These are phyloP conservation scores for Batillaria attramentaria DNA, from an alignment of 1,140 invertebrate genomes.

Conservation along the genomic window DNA sequence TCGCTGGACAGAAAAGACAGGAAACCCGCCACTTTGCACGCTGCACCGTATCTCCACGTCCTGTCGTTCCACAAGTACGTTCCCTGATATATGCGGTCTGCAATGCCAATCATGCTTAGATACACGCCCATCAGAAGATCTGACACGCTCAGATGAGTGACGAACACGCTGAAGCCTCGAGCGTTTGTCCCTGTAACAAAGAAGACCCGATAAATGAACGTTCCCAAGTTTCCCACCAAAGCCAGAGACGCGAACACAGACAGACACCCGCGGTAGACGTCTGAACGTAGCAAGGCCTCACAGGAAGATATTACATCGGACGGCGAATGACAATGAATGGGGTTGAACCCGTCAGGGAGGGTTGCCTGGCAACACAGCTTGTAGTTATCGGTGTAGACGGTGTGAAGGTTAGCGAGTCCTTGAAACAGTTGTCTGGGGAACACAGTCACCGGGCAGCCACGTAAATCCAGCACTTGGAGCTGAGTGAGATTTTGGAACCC, in stretches of 20 bases:
- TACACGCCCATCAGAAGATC: constrained; percentile 64
- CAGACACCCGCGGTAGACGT: constrained; percentile 38
- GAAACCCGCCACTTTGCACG: background rate
- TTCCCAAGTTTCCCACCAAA: constrained; percentile 47
- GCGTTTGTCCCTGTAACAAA: constrained; percentile 18
- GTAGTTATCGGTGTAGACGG: constrained; percentile 40
- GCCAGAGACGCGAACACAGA: constrained; percentile 47
- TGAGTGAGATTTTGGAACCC: constrained; percentile 9
- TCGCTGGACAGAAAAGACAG: constrained; percentile 52
- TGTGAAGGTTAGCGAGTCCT: background rate
- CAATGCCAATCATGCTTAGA: constrained; percentile 56
- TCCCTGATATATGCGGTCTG: constrained; percentile 37
- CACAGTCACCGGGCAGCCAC: constrained; percentile 21
- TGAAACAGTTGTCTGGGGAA: constrained; percentile 31
- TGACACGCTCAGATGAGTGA: constrained; percentile 53
- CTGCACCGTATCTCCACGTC: background rate
- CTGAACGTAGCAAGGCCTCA: constrained; percentile 40
- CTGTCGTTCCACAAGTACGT: constrained; percentile 6
- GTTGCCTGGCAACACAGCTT: constrained; percentile 45
- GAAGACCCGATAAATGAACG: constrained; percentile 44
- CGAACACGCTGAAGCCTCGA: constrained; percentile 39
- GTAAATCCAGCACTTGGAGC: constrained; percentile 9
- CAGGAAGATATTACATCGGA: constrained; percentile 53
- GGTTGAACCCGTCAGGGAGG: background rate
- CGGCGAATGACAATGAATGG: constrained; percentile 32